These are phyloP conservation scores for Ceratina australensis DNA, from an alignment of 1,140 invertebrate species.

Conservation along the genomic window DNA sequence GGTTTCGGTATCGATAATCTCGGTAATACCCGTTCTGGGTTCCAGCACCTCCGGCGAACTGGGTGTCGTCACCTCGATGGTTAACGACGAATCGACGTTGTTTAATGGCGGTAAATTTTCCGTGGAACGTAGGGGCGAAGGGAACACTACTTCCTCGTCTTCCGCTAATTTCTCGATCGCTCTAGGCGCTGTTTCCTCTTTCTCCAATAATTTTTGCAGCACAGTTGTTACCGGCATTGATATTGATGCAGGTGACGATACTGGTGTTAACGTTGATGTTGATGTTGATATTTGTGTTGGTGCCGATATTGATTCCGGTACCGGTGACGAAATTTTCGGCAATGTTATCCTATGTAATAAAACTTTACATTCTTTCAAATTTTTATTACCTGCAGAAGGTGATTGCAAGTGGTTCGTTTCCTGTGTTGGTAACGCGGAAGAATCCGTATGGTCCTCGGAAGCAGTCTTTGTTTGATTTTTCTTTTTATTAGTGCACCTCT, in stretches of 20 bases:
- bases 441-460: neutral
- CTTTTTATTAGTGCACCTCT: neutral
- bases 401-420: neutral
- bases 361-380: constrained; percentile 41
- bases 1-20: constrained; percentile 51
- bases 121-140: neutral
- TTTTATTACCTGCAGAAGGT: neutral
- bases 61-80: constrained; percentile 22
- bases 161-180: constrained; percentile 57
- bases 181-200: constrained; percentile 30
- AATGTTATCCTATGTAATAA: constrained; percentile 44
- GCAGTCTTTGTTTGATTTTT: neutral
- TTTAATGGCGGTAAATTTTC: neutral
- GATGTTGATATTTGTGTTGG: neutral
- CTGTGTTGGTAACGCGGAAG: neutral
- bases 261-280: too few species aligned
- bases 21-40: constrained; percentile 7
- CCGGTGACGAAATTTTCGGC: neutral
- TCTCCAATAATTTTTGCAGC: neutral
- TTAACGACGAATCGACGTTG: constrained; percentile 29
- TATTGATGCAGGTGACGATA: too few species aligned
- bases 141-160: constrained; percentile 59
- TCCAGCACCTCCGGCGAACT: constrained; percentile 41
- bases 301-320: neutral
- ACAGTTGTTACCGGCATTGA: too few species aligned